A percentile compares a stretch with the other conserved stretches of the same genome.
Evolutionary conservation across 2,113 vertebrate species (phyloP).

Genomic region (Sebastes fasciatus): DNA sequence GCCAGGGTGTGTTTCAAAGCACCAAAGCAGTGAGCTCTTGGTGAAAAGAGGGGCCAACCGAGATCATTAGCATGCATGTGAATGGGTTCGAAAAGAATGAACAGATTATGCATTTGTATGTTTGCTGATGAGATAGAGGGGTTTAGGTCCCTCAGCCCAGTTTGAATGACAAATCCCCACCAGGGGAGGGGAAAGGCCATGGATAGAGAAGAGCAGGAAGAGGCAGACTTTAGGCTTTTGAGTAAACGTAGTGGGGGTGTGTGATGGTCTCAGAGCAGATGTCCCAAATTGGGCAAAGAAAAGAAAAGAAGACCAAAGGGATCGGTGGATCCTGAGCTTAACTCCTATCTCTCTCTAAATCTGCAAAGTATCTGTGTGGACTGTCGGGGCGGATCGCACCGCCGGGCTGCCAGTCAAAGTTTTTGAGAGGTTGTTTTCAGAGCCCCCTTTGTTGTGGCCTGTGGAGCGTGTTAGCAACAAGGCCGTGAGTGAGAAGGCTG

Average conservation of each 20-base stretch:
- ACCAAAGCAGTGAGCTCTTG: constrained; percentile 46
- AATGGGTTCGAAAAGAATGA: constrained; percentile 76
- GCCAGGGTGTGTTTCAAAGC: constrained; percentile 68
- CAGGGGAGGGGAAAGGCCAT: constrained; percentile 63
- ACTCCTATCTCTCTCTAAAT: constrained; percentile 60
- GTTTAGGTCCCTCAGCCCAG: constrained; percentile 72
- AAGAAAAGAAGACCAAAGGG: constrained; percentile 63
- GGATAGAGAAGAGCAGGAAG: constrained; percentile 53
- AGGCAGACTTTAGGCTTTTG: constrained; percentile 71
- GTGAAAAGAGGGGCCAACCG: constrained; percentile 68
- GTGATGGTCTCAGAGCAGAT: constrained; percentile 72
- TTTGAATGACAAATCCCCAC: constrained; percentile 80
- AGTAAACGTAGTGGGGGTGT: constrained; percentile 60
- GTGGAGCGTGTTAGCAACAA: constrained; percentile 68
- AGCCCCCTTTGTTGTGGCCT: constrained; percentile 67
- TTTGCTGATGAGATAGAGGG: constrained; percentile 84
- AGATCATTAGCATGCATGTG: constrained; percentile 78
- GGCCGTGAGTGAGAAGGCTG: constrained; percentile 56
- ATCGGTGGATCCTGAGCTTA: constrained; percentile 59
- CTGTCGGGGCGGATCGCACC: constrained; percentile 45
- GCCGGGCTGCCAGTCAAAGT: constrained; percentile 65
- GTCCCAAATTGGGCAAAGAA: constrained; percentile 75
- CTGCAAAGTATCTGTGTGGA: constrained; percentile 59
- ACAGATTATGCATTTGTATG: constrained; percentile 85
- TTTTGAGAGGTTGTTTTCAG: constrained; percentile 67